A percentile compares a stretch with the other conserved stretches of the same genome.
These are phyloP conservation scores for Whitmania pigra DNA, from an alignment of 1,140 invertebrate genomes.

Conservation along the genomic window DNA sequence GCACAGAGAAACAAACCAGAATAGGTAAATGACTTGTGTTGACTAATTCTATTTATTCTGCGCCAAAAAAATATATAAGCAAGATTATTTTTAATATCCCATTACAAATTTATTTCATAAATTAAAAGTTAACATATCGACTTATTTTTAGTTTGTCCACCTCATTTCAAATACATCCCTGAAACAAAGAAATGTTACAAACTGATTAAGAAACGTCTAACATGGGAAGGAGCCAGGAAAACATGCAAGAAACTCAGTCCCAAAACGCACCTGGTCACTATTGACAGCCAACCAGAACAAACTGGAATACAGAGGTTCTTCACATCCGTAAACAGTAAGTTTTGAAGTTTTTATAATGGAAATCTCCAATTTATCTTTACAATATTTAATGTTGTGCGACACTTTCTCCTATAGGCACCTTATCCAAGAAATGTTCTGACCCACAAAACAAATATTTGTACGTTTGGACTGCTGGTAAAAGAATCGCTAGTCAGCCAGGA, in stretches of 20 bases:
- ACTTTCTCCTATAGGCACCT: not conserved
- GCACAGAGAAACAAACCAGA: not conserved
- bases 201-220: conserved; percentile 6
- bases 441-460: not conserved
- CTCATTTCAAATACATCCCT: not conserved
- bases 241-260: not conserved
- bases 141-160: not conserved
- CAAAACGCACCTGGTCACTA: not conserved
- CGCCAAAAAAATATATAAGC: no score
- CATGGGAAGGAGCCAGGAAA: not conserved
- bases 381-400: not conserved
- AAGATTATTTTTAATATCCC: no score
- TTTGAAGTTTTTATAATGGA: not conserved
- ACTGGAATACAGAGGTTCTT: not conserved
- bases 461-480: conserved; percentile 9
- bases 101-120: no score
- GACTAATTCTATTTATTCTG: no score
- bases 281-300: not conserved
- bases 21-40: not conserved
- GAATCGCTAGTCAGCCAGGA: not conserved
- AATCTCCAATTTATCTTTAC: not conserved
- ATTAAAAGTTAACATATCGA: no score
- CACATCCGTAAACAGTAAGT: not conserved
- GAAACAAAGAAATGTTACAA: conserved; percentile 12
- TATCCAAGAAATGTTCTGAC: conserved; percentile 2